phyloP scores from a whole-genome alignment of 1,140 invertebrate species.

The Tetraneura akinire region DNA sequence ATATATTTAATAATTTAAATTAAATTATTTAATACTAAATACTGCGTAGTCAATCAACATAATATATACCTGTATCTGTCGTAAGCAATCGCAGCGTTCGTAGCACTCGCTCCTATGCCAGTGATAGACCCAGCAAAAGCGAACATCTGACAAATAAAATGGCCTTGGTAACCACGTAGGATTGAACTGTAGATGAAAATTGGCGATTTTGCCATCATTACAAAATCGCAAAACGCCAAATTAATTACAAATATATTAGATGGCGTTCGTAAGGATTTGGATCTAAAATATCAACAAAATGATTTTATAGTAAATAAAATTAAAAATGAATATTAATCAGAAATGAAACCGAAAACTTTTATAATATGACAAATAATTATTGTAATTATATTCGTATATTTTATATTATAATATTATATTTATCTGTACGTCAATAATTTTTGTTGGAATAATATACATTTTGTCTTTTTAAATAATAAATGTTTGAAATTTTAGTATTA shows the following conservation, averaged over 20 bases:
- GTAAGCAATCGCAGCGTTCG: constrained; percentile 76
- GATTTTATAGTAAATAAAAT: too few species aligned
- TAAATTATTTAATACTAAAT: too few species aligned
- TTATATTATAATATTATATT: too few species aligned
- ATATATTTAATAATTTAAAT: too few species aligned
- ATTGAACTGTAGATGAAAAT: constrained; percentile 87
- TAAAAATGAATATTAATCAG: too few species aligned
- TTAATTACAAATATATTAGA: constrained; percentile 90
- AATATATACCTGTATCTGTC: constrained; percentile 67
- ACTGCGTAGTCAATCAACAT: background rate
- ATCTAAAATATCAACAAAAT: constrained; percentile 68
- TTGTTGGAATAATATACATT: too few species aligned
- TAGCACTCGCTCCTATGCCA: constrained; percentile 77
- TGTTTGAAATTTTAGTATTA: too few species aligned
- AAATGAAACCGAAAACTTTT: too few species aligned
- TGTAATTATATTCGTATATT: too few species aligned
- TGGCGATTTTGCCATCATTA: constrained; percentile 85
- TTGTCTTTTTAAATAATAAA: too few species aligned
- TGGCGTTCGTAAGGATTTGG: constrained; percentile 79
- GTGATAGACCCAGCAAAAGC: constrained; percentile 74
- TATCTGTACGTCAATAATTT: too few species aligned
- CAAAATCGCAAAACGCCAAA: constrained; percentile 80
- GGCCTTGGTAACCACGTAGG: constrained; percentile 73
- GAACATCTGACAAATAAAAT: constrained; percentile 76
- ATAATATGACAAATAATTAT: too few species aligned